phyloP scores from a whole-genome alignment of 2,888 invertebrate genomes.

The Caenorhabditis sp. region DNA sequence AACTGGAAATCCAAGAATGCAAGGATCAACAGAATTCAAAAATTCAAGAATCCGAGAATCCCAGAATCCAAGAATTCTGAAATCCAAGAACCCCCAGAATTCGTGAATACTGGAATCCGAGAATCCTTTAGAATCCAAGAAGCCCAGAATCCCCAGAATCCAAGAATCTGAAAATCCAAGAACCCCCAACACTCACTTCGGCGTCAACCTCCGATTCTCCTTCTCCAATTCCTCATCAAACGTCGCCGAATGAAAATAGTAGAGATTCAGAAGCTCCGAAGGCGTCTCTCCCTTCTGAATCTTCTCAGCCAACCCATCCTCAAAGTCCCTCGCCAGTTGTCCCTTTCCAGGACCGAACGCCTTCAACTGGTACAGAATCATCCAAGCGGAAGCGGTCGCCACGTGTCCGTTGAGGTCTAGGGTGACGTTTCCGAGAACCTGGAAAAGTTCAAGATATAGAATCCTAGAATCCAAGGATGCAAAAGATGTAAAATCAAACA shows the following conservation, averaged over 20 bases:
- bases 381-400: slow-evolving; percentile 74
- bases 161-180: not conserved
- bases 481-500: no score
- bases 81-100: not conserved
- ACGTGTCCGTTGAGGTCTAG: slow-evolving; percentile 62
- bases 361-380: slow-evolving; percentile 78
- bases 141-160: no score
- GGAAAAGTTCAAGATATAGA: no score
- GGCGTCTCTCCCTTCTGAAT: slow-evolving; percentile 67
- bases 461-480: no score
- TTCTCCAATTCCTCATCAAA: slow-evolving; percentile 79
- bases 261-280: slow-evolving; percentile 69
- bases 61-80: not conserved
- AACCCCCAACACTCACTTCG: slow-evolving; percentile 65
- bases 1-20: not conserved
- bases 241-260: slow-evolving; percentile 78
- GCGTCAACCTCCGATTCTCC: slow-evolving; percentile 75
- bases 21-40: not conserved
- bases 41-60: no score
- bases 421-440: slow-evolving; percentile 67
- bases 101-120: no score
- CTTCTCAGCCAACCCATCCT: slow-evolving; percentile 68
- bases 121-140: no score
- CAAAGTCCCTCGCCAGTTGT: slow-evolving; percentile 72
- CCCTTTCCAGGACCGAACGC: slow-evolving; percentile 55